These are phyloP conservation scores for Therioaphis trifolii DNA, from an alignment of 2,888 invertebrate genomes.

Conservation along the genomic window DNA sequence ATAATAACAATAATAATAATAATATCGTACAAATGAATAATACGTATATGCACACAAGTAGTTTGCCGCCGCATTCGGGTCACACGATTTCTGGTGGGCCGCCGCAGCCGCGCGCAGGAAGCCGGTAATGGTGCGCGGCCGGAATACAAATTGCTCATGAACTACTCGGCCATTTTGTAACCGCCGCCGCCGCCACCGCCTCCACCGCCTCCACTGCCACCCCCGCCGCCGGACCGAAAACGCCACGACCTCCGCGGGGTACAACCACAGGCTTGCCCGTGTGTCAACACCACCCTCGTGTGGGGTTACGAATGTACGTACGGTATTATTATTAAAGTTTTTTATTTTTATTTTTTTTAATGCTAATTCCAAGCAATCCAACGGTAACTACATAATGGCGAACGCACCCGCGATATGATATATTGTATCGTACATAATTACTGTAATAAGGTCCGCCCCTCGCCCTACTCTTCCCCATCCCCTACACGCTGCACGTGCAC, in stretches of 20 bases:
- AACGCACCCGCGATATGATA: no score
- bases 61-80: conserved; percentile 4
- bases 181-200: conserved; percentile 20
- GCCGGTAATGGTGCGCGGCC: conserved; percentile 50
- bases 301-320: neutral
- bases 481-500: no score
- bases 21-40: neutral
- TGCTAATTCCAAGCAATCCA: conserved; percentile 18
- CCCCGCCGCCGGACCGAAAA: no score
- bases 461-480: no score
- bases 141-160: conserved; percentile 59
- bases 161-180: conserved; percentile 56
- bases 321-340: neutral
- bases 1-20: neutral
- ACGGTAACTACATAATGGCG: conserved; percentile 27
- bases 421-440: neutral
- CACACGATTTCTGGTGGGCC: conserved; percentile 43
- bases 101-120: conserved; percentile 30
- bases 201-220: no score
- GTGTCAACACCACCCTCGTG: conserved; percentile 49
- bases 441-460: no score
- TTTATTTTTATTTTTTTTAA: conserved; percentile 25
- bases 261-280: conserved; percentile 15
- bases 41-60: neutral
- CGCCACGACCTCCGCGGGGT: no score